phyloP scores from a whole-genome alignment of 2,113 vertebrate genomes.

The Bubo scandiacus region DNA sequence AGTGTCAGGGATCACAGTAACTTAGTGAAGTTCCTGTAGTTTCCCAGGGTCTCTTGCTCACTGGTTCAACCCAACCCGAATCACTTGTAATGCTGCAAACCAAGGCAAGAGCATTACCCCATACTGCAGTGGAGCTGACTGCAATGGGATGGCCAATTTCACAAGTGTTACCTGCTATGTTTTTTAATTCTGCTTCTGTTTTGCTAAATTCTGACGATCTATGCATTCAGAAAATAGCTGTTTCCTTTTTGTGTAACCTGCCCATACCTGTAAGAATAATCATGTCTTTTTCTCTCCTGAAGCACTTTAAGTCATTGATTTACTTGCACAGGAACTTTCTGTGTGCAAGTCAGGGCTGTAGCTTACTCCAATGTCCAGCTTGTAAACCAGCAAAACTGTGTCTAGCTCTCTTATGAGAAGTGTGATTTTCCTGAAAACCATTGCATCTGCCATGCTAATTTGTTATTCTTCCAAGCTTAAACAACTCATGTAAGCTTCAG shows the following conservation, averaged over 20 bases:
- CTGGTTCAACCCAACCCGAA: not conserved
- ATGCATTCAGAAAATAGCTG: not conserved
- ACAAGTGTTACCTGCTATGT: not conserved
- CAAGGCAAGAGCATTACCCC: not conserved
- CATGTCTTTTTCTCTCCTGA: not conserved
- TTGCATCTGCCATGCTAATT: not conserved
- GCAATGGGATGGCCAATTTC: not conserved
- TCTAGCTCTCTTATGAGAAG: not conserved
- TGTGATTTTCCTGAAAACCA: not conserved
- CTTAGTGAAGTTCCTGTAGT: not conserved
- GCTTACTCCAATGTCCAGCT: not conserved
- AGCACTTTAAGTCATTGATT: not conserved
- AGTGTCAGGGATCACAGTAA: not conserved
- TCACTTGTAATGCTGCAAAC: not conserved
- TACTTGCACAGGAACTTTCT: not conserved
- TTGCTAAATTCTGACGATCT: not conserved
- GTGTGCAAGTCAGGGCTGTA: not conserved
- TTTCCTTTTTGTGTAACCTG: not conserved
- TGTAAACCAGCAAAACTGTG: not conserved
- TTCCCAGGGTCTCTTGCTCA: not conserved
- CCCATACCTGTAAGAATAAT: not conserved
- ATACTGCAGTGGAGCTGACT: not conserved
- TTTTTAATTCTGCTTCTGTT: not conserved
- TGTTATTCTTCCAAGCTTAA: not conserved
- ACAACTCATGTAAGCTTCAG: not conserved